Percentiles rank a stretch among this genome's conserved stretches.
These are phyloP conservation scores for Drosophila guanche DNA, from an alignment of 1,140 invertebrate species.

Conservation along the genomic window DNA sequence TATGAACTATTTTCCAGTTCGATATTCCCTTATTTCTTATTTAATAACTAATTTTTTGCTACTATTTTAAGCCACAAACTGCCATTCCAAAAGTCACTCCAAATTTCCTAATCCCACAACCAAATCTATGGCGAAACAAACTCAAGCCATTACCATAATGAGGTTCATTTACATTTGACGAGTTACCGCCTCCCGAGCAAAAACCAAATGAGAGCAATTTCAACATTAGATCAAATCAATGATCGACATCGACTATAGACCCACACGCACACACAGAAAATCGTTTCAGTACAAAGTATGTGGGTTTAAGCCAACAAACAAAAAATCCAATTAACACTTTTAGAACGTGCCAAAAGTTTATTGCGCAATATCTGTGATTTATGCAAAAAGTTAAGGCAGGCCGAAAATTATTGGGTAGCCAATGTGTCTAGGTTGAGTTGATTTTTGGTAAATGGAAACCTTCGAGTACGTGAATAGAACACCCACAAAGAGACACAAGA, in stretches of 20 bases:
- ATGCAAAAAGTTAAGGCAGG: constrained; percentile 43
- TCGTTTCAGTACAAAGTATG: constrained; percentile 25
- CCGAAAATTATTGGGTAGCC: constrained; percentile 54
- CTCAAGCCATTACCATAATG: constrained; percentile 18
- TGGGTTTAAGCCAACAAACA: constrained; percentile 21
- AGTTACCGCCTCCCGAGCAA: constrained; percentile 8
- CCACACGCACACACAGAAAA: constrained; percentile 23
- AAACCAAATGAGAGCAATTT: constrained; percentile 36
- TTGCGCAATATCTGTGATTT: constrained; percentile 67
- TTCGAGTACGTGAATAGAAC: constrained; percentile 43
- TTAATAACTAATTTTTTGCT: too few species aligned
- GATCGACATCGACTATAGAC: constrained; percentile 27
- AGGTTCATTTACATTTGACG: constrained; percentile 34
- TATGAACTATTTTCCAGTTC: too few species aligned
- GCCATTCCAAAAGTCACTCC: neutral
- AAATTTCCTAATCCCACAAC: neutral
- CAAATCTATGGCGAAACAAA: neutral
- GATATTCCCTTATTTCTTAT: too few species aligned
- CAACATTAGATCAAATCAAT: constrained; percentile 34
- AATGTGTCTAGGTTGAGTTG: constrained; percentile 44
- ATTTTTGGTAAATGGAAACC: constrained; percentile 24
- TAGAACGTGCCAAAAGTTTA: constrained; percentile 63
- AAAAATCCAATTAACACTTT: constrained; percentile 64
- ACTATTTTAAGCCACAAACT: too few species aligned
- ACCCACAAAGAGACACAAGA: constrained; percentile 52